Conservation (phyloP, 2,113 vertebrate genomes). For the Orycteropus afer region DNA sequence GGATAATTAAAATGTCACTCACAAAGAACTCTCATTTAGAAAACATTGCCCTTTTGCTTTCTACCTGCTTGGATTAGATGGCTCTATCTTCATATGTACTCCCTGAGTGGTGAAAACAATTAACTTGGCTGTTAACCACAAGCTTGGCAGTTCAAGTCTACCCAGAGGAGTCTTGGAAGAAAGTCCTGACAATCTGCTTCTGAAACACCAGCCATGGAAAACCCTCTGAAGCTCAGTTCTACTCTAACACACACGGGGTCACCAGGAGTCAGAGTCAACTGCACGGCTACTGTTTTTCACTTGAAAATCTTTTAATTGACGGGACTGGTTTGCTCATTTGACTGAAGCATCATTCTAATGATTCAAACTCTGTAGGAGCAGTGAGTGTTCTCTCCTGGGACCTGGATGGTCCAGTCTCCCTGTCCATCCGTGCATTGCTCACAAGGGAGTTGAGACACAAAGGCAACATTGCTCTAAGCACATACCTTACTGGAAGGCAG, state of each 20-base stretch:
- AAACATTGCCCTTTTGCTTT: not conserved
- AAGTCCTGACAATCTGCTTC: not conserved
- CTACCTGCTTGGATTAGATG: not conserved
- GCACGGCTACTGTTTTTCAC: not conserved
- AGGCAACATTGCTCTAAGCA: not conserved
- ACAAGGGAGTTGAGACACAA: not conserved
- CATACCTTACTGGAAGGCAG: not conserved
- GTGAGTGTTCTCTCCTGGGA: not conserved
- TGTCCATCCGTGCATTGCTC: not conserved
- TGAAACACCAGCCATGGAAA: not conserved
- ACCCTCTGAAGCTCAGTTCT: not conserved
- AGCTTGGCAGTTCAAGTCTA: not conserved
- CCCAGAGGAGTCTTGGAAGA: not conserved
- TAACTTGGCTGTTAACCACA: not conserved
- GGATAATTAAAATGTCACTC: not conserved
- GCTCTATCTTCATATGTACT: not conserved
- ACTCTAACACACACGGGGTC: not conserved
- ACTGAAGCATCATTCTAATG: not conserved
- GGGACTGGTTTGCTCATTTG: not conserved
- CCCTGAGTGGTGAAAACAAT: not conserved
- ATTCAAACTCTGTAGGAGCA: not conserved
- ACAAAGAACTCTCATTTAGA: not conserved
- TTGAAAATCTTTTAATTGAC: not conserved
- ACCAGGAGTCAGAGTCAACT: not conserved
- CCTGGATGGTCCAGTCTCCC: not conserved